Evolutionary conservation across 1,140 invertebrate genomes (phyloP), one percentile per base, ranked within the genome.

Genomic region (Leptestheria dahalacensis): DNA sequence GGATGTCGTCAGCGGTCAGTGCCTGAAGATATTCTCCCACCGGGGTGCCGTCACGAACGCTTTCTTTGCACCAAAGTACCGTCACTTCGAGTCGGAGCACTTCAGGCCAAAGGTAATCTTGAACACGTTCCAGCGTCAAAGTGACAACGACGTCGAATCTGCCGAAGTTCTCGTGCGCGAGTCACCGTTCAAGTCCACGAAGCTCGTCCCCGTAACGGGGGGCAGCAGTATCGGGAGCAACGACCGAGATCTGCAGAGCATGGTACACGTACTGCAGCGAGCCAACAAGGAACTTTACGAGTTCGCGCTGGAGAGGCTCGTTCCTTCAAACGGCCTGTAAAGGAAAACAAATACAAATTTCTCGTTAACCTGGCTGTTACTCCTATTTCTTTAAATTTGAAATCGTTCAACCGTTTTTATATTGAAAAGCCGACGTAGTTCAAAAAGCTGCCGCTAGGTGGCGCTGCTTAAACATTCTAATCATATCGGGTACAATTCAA

Each of bases 1-100:
- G 88, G 81, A 92, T 64, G 79, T 90, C 33, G 67, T 67, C 28
- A 89, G 84, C 68, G 71, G 77, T 48, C 84, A 89, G 65, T 79
- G 84, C 54, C 70, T 86, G 11, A 78, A 79, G 62, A 82, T 76
- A 11, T 73, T 92, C 24, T 70, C 72, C 21, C 82, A 86, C 63
- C 86, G 84, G 70, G 85, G 84, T 20, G 66, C 78, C 3, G 75
- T 91, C 1, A 85, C 79, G 3, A 86, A 88, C 71, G 77, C 80
- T 1, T 76, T 79, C 49, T 78, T 86, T 59, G 69, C 73, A 0
- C 68, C 75, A 12, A 69, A 72, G 2, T 74, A 72, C 15, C 72
- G 73, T 21, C 73, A 72, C 46, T 73, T 76, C 29, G 73, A 69
- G 47, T 66, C 68, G 20, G 65, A 67, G 6, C 68, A 68, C 54